These are phyloP conservation scores for Molothrus aeneus DNA, from an alignment of 2,797 vertebrate genomes.

Conservation along the genomic window DNA sequence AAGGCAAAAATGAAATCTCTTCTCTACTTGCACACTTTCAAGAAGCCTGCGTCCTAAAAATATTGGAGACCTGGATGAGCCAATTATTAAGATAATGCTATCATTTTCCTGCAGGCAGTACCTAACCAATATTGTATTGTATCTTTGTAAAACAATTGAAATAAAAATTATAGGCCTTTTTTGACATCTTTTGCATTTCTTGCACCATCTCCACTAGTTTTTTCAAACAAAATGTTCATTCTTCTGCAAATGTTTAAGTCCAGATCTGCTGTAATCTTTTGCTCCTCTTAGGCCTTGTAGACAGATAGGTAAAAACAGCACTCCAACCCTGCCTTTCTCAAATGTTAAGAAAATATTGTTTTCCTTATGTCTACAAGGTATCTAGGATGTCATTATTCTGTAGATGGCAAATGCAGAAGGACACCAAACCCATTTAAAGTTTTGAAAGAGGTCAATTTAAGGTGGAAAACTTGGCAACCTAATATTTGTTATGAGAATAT, in stretches of 20 bases:
- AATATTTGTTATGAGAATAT: not conserved
- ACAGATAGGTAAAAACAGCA: not conserved
- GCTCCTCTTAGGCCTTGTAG: not conserved
- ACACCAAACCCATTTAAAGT: not conserved
- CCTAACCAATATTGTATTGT: not conserved
- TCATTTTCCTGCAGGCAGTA: constrained; percentile 12
- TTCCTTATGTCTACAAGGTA: constrained; percentile 2
- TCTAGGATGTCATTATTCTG: not conserved
- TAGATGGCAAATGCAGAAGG: not conserved
- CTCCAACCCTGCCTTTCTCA: not conserved
- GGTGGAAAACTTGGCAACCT: not conserved
- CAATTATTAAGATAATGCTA: constrained; percentile 16
- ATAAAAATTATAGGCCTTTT: not conserved
- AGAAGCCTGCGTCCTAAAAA: not conserved
- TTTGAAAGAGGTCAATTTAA: not conserved
- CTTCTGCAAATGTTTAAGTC: not conserved
- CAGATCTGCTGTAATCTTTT: not conserved
- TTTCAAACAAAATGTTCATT: not conserved
- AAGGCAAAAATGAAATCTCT: not conserved
- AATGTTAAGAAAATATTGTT: not conserved
- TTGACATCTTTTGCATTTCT: not conserved
- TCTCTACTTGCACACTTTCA: not conserved
- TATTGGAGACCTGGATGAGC: not conserved
- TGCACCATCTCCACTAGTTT: not conserved
- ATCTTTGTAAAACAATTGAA: constrained; percentile 43